phyloP scores from a whole-genome alignment of 53 echinoderm and acorn worm species.

The Hippasteria phrygiana region DNA sequence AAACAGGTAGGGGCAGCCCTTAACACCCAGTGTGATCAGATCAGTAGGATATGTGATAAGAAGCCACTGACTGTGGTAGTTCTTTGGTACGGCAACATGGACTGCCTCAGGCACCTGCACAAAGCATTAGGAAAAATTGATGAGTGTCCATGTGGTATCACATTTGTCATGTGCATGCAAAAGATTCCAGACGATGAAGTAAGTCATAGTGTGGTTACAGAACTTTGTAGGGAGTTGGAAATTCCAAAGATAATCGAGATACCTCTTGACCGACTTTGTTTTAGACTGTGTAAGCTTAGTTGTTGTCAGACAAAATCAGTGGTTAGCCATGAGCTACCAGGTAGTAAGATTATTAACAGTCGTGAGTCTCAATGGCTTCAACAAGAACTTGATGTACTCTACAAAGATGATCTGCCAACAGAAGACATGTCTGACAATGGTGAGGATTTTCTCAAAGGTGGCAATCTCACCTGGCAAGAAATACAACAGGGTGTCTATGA shows the following conservation, averaged over 20 bases:
- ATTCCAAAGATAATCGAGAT: conserved; percentile 39
- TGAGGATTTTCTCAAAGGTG: conserved; percentile 49
- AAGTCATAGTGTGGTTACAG: not conserved
- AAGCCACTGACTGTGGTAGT: conserved; percentile 53
- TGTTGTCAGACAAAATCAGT: not conserved
- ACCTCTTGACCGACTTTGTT: conserved; percentile 44
- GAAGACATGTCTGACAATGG: not conserved
- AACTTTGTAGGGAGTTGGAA: conserved; percentile 28
- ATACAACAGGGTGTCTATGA: not conserved
- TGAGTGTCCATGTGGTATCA: conserved; percentile 22
- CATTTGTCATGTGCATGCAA: conserved; percentile 46
- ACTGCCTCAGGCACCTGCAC: conserved; percentile 27
- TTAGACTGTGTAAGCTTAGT: not conserved
- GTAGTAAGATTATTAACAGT: not conserved
- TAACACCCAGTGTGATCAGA: conserved; percentile 24
- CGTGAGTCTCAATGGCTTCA: conserved; percentile 39
- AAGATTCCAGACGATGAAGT: conserved; percentile 8
- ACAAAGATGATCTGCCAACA: not conserved
- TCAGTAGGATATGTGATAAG: conserved; percentile 24
- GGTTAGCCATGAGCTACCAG: not conserved
- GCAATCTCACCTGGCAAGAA: conserved; percentile 38
- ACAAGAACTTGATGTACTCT: conserved; percentile 56
- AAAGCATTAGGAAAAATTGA: conserved; percentile 38
- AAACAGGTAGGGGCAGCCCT: conserved; percentile 1
- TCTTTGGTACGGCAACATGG: conserved; percentile 53